Evolutionary conservation across 2,797 vertebrate species (phyloP).

Genomic region (Sebastes nivosus): DNA sequence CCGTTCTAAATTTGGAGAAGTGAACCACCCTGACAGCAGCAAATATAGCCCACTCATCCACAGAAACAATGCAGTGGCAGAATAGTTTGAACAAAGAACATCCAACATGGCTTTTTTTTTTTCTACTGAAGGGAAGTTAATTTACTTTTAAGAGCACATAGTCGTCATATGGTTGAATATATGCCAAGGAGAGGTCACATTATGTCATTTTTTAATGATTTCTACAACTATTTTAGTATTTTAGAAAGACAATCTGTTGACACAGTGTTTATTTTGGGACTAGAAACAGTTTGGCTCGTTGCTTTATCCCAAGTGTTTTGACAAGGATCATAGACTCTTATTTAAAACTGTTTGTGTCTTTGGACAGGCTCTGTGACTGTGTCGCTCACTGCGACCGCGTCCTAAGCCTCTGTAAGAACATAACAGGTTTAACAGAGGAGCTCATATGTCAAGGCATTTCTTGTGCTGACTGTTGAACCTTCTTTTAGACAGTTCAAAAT

Average conservation of each 20-base stretch:
- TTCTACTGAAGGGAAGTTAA: constrained; percentile 27
- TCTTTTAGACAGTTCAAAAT: constrained; percentile 35
- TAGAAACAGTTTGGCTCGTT: constrained; percentile 34
- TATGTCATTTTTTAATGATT: background rate
- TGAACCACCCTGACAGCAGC: constrained; percentile 62
- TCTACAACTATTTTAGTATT: background rate
- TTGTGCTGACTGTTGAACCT: constrained; percentile 44
- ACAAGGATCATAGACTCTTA: constrained; percentile 42
- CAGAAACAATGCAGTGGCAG: constrained; percentile 58
- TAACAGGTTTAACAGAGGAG: constrained; percentile 83
- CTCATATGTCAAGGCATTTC: constrained; percentile 74
- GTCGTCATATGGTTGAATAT: background rate
- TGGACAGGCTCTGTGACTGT: constrained; percentile 44
- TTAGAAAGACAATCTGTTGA: constrained; percentile 1
- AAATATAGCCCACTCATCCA: constrained; percentile 74
- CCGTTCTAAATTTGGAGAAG: constrained; percentile 81
- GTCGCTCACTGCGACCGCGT: constrained; percentile 29
- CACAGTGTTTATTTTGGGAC: constrained; percentile 1
- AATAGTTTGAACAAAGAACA: constrained; percentile 54
- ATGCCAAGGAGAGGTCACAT: background rate
- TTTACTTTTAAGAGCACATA: constrained; percentile 8
- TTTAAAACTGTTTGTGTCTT: constrained; percentile 59
- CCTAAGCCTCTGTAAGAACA: constrained; percentile 81
- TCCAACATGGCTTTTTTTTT: constrained; percentile 42
- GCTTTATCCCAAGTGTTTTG: constrained; percentile 48